Percentiles rank a stretch among this genome's conserved stretches.
Evolutionary conservation across 2,888 invertebrate genomes (phyloP).

Genomic region (Papilio protenor): DNA sequence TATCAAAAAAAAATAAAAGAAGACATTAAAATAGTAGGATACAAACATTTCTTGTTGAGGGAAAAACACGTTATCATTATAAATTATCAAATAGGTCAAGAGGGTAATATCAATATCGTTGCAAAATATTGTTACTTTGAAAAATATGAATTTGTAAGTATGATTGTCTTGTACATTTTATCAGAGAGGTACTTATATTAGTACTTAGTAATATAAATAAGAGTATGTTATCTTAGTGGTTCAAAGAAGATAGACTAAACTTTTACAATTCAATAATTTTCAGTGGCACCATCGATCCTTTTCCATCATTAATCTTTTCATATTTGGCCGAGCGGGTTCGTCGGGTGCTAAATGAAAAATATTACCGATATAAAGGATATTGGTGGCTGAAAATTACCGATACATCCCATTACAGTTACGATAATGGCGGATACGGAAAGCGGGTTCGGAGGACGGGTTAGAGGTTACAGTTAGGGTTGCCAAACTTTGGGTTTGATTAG

Average conservation of each 20-base stretch:
- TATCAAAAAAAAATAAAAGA: neutral
- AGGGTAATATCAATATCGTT: neutral
- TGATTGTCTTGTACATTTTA: neutral
- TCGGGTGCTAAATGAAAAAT: constrained; percentile 59
- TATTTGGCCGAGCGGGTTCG: constrained; percentile 56
- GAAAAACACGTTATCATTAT: neutral
- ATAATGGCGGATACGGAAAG: constrained; percentile 73
- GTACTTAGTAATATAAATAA: too few species aligned
- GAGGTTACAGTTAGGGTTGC: neutral
- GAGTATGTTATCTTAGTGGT: too few species aligned
- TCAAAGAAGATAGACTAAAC: neutral
- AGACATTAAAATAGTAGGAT: too few species aligned
- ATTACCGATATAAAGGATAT: constrained; percentile 66
- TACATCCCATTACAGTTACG: constrained; percentile 73
- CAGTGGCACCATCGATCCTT: constrained; percentile 57
- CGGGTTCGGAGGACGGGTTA: constrained; percentile 61
- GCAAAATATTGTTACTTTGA: neutral
- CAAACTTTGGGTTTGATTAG: neutral
- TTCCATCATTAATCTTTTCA: constrained; percentile 57
- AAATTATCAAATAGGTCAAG: neutral
- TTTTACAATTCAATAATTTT: constrained; percentile 53
- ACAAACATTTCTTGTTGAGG: neutral
- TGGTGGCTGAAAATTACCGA: constrained; percentile 71
- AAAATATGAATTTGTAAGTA: neutral
- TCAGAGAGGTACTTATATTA: too few species aligned